Evolutionary conservation across 2,797 vertebrate genomes (phyloP), one percentile per base, ranked within the genome.

Genomic region (Anolis apletophallus): DNA sequence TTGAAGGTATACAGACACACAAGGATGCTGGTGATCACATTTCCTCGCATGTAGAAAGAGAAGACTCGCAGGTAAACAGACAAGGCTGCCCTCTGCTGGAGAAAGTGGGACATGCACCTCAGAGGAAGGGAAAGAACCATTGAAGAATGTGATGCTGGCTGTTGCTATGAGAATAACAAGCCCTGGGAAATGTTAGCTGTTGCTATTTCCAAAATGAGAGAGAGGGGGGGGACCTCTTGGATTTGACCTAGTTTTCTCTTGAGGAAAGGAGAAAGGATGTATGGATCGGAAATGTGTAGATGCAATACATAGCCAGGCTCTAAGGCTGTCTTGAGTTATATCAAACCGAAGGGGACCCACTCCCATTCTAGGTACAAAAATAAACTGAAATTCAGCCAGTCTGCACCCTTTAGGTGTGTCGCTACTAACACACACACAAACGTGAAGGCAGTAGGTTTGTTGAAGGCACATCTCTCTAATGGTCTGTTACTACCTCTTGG

Each of bases 61-160:
- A 46, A 76, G 59, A 26, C 1, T 2, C 4, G 5, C 46, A 54
- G 32, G 74, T 32, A 32, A 32, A n/a, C 26, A 19, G 61, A 3
- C 74, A 77, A 68, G 69, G 64, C 50, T 78, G 32, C 83, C 50
- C 64, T 23, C 64, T 19, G 10, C 75, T 71, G 84, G 64, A 57
- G 52, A 54, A 46, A 21, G 21, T 57, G 29, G 52, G 6, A 69
- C 29, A 3, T 85, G 50, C 83, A 32, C 11, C 50, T 32, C 21
- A 23, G 81, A 52, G 21, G 54, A 50, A 61, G 26, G 50, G 32
- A 54, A n/a, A 29, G 7, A 76, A n/a, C 7, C 26, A 54, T 36
- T n/a, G 13, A 32, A 68, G 16, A 23, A 19, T 52, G 23, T 2
- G 57, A 12, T 2, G 57, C 5, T 32, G 32, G 11, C 68, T 23